Base-by-base conservation (phyloP, 1,140 invertebrate genomes). In the Trichonephila inaurata region DNA sequence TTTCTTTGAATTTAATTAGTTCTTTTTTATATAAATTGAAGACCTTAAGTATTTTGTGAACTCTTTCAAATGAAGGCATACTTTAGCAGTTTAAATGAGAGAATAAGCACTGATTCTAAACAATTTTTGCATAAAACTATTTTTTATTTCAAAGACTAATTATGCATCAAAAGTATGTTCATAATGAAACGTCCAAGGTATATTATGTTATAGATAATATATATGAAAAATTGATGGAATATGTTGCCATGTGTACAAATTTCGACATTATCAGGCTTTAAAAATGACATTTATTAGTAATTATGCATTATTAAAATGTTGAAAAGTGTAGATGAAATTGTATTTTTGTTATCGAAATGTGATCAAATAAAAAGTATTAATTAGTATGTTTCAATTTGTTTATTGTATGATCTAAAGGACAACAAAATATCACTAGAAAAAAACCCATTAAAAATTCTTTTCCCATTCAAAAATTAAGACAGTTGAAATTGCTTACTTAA, bases 301-400 rank as follows among this genome's bases (percentile, higher is more conserved):
- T 18, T 77, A 72, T 72, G 69, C 24, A 72, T 28, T 72, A 77
- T 77, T 28, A 77, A 77, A 77, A 40, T 77, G 72, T 77, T 77
- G 33, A 40, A 77, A 40, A 77, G 51, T 69, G 33, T 77, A 77
- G 72, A 77, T 77, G 24, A 77, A 77, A 77, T 77, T 77, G 72
- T 77, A 77, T 77, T 77, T 77, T 77, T 77, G 33, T 77, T 77
- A 77, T 77, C 33, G 19, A 77, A 77, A 77, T 77, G 28, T 77
- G 72, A 77, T 77, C 72, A 77, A 77, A 77, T 77, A 77, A 77
- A 77, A 77, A 19, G 21, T 62, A 21, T 77, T 40, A 77, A 77
- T 77, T 77, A 77, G 72, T 33, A 77, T 77, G 72, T 77, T 28
- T 40, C 28, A 33, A 40, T 69, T 69, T n/a, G 24, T 69, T 69